Percentiles rank a stretch among this genome's conserved stretches.
Evolutionary conservation across 1,140 invertebrate genomes (phyloP).

Genomic region (Aplysia californica): DNA sequence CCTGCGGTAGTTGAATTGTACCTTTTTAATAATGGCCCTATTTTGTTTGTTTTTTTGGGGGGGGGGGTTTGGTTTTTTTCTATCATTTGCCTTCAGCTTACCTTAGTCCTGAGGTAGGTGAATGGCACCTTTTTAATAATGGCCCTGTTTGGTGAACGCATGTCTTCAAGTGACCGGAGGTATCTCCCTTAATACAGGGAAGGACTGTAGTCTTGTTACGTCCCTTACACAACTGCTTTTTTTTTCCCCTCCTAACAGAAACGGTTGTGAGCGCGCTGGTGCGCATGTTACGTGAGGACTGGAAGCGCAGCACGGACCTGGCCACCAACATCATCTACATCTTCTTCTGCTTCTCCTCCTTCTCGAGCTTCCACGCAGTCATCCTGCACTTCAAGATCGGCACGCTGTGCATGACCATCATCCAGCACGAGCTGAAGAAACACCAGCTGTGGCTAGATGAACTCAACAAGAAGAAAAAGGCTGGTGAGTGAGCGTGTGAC

Average conservation of each 20-base stretch:
- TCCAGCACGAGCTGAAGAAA: conserved; percentile 92
- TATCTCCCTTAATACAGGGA: too few relatives aligned
- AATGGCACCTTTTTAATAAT: too few relatives aligned
- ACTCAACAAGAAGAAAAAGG: conserved; percentile 75
- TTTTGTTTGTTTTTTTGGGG: background rate
- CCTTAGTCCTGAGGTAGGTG: too few relatives aligned
- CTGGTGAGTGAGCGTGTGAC: conserved; percentile 20
- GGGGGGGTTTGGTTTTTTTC: too few relatives aligned
- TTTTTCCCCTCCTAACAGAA: too few relatives aligned
- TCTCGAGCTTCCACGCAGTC: conserved; percentile 93
- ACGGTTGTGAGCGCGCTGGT: conserved; percentile 95
- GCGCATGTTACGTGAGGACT: conserved; percentile 95
- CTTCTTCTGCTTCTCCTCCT: conserved; percentile 98
- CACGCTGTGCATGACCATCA: conserved; percentile 94
- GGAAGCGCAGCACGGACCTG: conserved; percentile 94
- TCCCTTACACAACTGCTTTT: too few relatives aligned
- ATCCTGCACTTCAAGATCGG: conserved; percentile 90
- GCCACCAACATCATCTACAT: conserved; percentile 97
- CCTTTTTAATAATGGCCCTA: background rate
- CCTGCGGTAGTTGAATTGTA: background rate
- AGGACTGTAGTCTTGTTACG: too few relatives aligned
- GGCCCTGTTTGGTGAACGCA: too few relatives aligned
- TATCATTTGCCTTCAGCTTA: too few relatives aligned
- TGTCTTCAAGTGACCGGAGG: too few relatives aligned
- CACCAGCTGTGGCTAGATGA: conserved; percentile 95